phyloP scores from a whole-genome alignment of 2,113 vertebrate genomes.

The Scortum barcoo region DNA sequence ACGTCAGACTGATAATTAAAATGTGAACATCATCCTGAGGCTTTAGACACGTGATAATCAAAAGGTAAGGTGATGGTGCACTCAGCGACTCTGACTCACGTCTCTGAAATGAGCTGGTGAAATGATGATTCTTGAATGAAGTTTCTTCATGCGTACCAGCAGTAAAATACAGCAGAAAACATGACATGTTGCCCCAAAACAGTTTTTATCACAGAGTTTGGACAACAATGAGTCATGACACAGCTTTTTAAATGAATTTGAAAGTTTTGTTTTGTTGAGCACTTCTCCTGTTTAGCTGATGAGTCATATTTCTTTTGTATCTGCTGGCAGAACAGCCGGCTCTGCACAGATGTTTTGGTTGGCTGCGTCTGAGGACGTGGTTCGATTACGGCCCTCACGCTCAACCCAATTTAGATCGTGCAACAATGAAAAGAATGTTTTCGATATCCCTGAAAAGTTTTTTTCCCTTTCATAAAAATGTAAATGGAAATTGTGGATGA shows the following conservation, averaged over 20 bases:
- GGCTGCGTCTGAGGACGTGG: conserved; percentile 7
- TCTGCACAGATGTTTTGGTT: not conserved
- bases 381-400: not conserved
- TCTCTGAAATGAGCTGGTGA: not conserved
- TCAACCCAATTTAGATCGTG: not conserved
- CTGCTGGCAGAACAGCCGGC: no score
- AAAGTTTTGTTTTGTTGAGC: conserved; percentile 18
- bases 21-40: not conserved
- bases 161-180: not conserved
- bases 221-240: not conserved
- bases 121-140: not conserved
- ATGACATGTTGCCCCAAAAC: not conserved
- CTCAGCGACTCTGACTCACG: no score
- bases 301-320: conserved; percentile 22
- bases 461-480: not conserved
- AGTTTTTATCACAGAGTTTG: not conserved
- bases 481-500: not conserved
- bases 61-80: no score
- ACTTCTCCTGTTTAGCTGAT: conserved; percentile 3
- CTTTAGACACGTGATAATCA: not conserved
- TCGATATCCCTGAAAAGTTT: not conserved
- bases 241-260: not conserved
- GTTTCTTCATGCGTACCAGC: not conserved
- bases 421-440: not conserved
- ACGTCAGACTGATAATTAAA: conserved; percentile 6